These are phyloP conservation scores for Capromys pilorides DNA, from an alignment of 2,797 vertebrate genomes.

Conservation along the genomic window DNA sequence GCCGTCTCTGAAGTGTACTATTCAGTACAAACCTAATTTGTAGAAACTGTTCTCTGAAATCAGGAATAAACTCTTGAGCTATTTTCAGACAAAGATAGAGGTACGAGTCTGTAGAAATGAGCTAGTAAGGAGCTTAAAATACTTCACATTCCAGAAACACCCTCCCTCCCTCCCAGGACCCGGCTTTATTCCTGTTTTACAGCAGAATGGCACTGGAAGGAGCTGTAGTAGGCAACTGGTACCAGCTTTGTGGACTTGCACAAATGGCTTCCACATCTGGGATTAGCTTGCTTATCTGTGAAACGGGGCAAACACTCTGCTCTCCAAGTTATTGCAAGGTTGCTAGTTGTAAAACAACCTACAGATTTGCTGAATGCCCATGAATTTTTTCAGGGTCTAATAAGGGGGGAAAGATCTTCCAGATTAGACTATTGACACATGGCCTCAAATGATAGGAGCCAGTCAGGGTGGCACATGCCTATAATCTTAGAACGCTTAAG, in stretches of 20 bases:
- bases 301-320: slow-evolving; percentile 32
- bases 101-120: slow-evolving; percentile 70
- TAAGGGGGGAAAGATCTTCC: neutral
- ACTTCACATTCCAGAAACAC: slow-evolving; percentile 70
- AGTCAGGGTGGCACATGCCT: neutral
- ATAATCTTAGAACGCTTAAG: neutral
- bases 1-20: slow-evolving; percentile 8
- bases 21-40: slow-evolving; percentile 68
- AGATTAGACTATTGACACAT: slow-evolving; percentile 34
- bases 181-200: slow-evolving; percentile 71
- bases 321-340: slow-evolving; percentile 36
- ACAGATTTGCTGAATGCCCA: neutral
- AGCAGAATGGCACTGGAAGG: slow-evolving; percentile 43
- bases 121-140: slow-evolving; percentile 65
- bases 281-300: slow-evolving; percentile 49
- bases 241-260: slow-evolving; percentile 28
- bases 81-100: slow-evolving; percentile 78
- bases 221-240: slow-evolving; percentile 34
- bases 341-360: neutral
- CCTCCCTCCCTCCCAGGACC: slow-evolving; percentile 66
- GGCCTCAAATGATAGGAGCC: neutral
- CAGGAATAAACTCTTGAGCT: slow-evolving; percentile 75
- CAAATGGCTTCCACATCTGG: neutral
- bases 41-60: slow-evolving; percentile 67
- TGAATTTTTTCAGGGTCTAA: neutral